A percentile compares a stretch with the other conserved stretches of the same genome.
phyloP scores from a whole-genome alignment of 2,888 invertebrate genomes.

The Drosophila silvestris region DNA sequence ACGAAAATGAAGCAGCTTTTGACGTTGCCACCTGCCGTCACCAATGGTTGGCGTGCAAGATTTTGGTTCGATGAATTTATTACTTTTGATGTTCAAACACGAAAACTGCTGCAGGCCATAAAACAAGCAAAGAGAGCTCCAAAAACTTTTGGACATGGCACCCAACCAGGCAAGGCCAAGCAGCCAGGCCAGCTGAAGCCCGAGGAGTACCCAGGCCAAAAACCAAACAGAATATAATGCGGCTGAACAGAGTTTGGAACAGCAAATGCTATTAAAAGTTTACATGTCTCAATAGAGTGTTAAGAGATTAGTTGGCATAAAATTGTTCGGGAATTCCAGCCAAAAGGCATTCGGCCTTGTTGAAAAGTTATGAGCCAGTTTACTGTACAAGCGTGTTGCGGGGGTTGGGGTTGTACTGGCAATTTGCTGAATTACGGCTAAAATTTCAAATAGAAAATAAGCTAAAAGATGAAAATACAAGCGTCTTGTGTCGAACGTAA shows the following conservation, averaged over 20 bases:
- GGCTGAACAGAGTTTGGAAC: slow-evolving; percentile 32
- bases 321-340: slow-evolving; percentile 63
- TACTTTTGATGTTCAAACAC: slow-evolving; percentile 78
- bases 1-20: slow-evolving; percentile 5
- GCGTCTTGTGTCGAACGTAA: background rate
- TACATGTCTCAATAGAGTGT: slow-evolving; percentile 80
- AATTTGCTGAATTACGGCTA: slow-evolving; percentile 24
- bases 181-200: background rate
- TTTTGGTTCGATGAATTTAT: slow-evolving; percentile 83
- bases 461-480: background rate
- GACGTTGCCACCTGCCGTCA: slow-evolving; percentile 45
- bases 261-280: slow-evolving; percentile 81
- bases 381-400: too few relatives aligned
- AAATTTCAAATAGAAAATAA: slow-evolving; percentile 9
- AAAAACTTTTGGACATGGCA: slow-evolving; percentile 55
- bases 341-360: slow-evolving; percentile 33
- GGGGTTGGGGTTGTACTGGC: background rate
- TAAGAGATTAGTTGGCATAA: slow-evolving; percentile 79
- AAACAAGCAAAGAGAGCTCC: slow-evolving; percentile 55
- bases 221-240: slow-evolving; percentile 11
- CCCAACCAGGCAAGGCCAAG: slow-evolving; percentile 1
- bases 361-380: slow-evolving; percentile 44
- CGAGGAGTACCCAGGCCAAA: slow-evolving; percentile 5
- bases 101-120: slow-evolving; percentile 80
- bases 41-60: slow-evolving; percentile 43